These are phyloP conservation scores for Drosophila leonis DNA, from an alignment of 2,888 invertebrate genomes.

Conservation along the genomic window DNA sequence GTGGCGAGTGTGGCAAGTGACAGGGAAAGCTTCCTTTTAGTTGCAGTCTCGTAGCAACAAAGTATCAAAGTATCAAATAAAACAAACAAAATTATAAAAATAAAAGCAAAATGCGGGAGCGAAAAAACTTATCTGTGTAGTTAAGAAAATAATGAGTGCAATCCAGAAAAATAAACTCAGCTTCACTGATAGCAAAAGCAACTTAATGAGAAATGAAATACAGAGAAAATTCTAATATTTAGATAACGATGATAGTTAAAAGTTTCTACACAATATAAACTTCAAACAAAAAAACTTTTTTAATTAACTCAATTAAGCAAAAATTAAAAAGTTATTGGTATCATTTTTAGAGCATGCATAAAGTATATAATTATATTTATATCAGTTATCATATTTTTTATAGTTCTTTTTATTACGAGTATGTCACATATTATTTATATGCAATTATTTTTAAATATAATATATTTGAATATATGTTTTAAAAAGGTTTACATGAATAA, in stretches of 20 bases:
- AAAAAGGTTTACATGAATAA: no score
- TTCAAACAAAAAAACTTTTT: background rate
- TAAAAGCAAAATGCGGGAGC: slow-evolving; percentile 4
- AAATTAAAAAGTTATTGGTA: background rate
- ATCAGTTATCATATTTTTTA: no score
- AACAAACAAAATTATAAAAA: slow-evolving; percentile 7
- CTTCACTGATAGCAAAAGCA: slow-evolving; percentile 31
- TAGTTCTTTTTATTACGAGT: no score
- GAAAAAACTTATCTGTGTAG: slow-evolving; percentile 50
- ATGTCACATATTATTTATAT: no score
- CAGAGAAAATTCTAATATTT: background rate
- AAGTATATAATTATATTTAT: no score
- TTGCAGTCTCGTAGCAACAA: slow-evolving; percentile 13
- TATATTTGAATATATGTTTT: no score
- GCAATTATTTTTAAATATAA: no score
- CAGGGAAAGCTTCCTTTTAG: slow-evolving; percentile 47
- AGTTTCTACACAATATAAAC: background rate
- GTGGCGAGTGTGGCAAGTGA: slow-evolving; percentile 69
- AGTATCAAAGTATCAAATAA: slow-evolving; percentile 5
- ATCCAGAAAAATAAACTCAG: slow-evolving; percentile 41
- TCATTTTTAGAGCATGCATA: no score
- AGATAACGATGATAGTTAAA: slow-evolving; percentile 1
- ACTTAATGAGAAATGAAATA: background rate
- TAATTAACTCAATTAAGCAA: background rate
- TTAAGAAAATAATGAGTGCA: slow-evolving; percentile 58